phyloP scores from a whole-genome alignment of 2,113 vertebrate genomes.

The Triplophysa siluroides region DNA sequence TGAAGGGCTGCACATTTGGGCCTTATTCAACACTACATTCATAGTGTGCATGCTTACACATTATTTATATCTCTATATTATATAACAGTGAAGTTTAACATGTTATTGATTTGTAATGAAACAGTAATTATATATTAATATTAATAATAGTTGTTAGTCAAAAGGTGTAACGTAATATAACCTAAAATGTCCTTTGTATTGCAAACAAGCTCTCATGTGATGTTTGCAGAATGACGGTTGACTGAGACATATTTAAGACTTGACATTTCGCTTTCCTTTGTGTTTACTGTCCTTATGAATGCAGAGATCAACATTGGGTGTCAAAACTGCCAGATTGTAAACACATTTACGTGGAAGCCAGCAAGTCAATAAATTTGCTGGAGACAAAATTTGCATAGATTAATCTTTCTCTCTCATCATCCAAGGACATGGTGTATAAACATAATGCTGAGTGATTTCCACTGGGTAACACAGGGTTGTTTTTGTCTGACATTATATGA shows the following conservation, averaged over 20 bases:
- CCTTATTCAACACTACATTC: too few relatives aligned
- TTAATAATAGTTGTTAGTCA: neutral
- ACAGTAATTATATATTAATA: neutral
- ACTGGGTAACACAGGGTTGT: constrained; percentile 28
- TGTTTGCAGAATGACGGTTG: neutral
- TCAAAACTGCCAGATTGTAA: constrained; percentile 25
- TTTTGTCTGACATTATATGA: constrained; percentile 30
- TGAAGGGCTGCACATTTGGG: too few relatives aligned
- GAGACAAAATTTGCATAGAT: constrained; percentile 39
- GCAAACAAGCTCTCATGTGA: neutral
- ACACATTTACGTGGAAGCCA: constrained; percentile 34
- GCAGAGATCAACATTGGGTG: constrained; percentile 25
- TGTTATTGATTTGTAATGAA: neutral
- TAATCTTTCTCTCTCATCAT: constrained; percentile 36
- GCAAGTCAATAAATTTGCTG: constrained; percentile 27
- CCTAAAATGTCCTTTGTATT: neutral
- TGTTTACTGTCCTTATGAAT: constrained; percentile 8
- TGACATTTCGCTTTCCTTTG: constrained; percentile 34
- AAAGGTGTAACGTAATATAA: neutral
- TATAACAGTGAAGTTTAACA: neutral
- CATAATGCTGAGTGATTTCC: constrained; percentile 37
- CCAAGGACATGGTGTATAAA: constrained; percentile 35
- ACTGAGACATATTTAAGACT: neutral
- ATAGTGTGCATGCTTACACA: too few relatives aligned
- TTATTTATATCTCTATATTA: too few relatives aligned